phyloP scores from a whole-genome alignment of 2,113 vertebrate genomes.

The Boulengeromyrus knoepffleri region DNA sequence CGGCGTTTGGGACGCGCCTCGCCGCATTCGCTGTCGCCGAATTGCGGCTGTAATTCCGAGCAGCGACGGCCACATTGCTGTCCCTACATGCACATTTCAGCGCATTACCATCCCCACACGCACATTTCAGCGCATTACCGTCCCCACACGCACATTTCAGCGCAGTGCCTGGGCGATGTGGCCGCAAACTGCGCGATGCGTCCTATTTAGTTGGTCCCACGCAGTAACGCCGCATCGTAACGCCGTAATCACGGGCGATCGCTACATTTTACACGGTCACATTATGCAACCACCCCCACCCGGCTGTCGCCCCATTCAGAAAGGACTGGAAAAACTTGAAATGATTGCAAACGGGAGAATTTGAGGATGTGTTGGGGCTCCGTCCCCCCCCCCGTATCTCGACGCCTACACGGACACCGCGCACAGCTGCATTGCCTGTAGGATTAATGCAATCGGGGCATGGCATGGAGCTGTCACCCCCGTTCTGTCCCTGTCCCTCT shows the following conservation, averaged over 20 bases:
- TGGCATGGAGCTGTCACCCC: slow-evolving; percentile 54
- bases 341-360: slow-evolving; percentile 1
- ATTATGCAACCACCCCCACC: slow-evolving; percentile 12
- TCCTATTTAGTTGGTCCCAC: slow-evolving; percentile 19
- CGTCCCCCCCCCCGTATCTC: slow-evolving; percentile 56
- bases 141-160: background rate
- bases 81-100: background rate
- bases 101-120: background rate
- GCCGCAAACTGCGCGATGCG: slow-evolving; percentile 9
- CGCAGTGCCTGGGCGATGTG: slow-evolving; percentile 2
- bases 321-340: background rate
- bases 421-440: slow-evolving; percentile 96
- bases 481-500: background rate
- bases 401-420: slow-evolving; percentile 85
- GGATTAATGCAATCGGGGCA: slow-evolving; percentile 81
- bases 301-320: slow-evolving; percentile 9
- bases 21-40: background rate
- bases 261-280: slow-evolving; percentile 10
- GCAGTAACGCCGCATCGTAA: background rate
- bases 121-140: background rate
- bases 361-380: slow-evolving; percentile 10
- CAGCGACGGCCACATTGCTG: background rate
- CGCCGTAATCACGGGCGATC: slow-evolving; percentile 7
- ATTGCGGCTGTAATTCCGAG: background rate
- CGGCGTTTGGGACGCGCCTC: background rate